These are phyloP conservation scores for Xylocopa sonorina DNA, from an alignment of 1,140 invertebrate genomes.

Conservation along the genomic window DNA sequence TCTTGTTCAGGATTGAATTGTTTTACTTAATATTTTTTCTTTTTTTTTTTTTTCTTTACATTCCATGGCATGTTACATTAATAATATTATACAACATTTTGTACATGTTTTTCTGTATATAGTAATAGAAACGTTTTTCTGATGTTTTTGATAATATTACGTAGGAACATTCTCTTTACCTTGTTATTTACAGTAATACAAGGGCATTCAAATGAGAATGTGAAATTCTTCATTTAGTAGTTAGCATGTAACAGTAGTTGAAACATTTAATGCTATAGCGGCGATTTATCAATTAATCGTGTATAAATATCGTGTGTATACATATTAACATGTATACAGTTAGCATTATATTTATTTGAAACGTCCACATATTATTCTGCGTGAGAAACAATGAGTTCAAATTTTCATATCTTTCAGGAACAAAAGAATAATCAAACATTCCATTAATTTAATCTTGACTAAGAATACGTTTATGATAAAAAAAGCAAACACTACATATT, in stretches of 20 bases:
- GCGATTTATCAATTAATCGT: not conserved
- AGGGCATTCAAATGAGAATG: slow-evolving; percentile 33
- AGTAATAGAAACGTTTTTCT: slow-evolving; percentile 16
- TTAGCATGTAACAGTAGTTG: slow-evolving; percentile 35
- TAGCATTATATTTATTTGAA: slow-evolving; percentile 49
- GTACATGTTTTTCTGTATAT: slow-evolving; percentile 36
- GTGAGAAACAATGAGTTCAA: slow-evolving; percentile 42
- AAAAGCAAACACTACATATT: slow-evolving; percentile 9
- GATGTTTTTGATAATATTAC: slow-evolving; percentile 28
- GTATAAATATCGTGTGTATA: slow-evolving; percentile 29
- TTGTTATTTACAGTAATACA: slow-evolving; percentile 33
- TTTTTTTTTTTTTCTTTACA: slow-evolving; percentile 21
- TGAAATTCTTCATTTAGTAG: slow-evolving; percentile 18
- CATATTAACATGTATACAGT: slow-evolving; percentile 8
- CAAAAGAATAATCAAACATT: slow-evolving; percentile 17
- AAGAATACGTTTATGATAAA: slow-evolving; percentile 33
- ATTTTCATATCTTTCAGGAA: slow-evolving; percentile 45
- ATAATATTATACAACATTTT: slow-evolving; percentile 27
- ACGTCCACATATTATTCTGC: slow-evolving; percentile 15
- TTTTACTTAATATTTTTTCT: slow-evolving; percentile 27
- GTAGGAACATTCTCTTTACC: slow-evolving; percentile 32
- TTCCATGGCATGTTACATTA: slow-evolving; percentile 35
- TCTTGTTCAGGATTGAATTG: slow-evolving; percentile 15
- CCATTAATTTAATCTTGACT: slow-evolving; percentile 42
- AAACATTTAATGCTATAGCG: slow-evolving; percentile 20